Evolutionary conservation across 2,797 vertebrate species (phyloP), one percentile per base, ranked within the genome.

Genomic region (Helostoma temminkii): DNA sequence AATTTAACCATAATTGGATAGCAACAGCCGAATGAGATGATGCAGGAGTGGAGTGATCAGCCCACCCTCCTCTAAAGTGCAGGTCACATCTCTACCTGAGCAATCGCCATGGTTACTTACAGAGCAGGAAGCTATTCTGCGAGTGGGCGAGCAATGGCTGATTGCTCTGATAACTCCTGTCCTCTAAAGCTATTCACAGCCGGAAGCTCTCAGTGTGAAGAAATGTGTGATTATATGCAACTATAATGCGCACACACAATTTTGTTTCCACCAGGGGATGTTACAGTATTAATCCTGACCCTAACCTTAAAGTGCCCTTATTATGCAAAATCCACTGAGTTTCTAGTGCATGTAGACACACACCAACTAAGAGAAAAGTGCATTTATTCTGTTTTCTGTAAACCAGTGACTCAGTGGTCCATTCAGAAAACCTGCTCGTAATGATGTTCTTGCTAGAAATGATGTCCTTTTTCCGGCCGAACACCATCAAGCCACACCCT

Each of bases 1-100:
- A 32, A 72, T 78, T 64, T 50, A 3, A 61, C 45, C 58, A 73
- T 81, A 78, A 85, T 73, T 81, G 63, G 62, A 68, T 71, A 75
- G 74, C 78, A 83, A 83, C 84, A 72, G 86, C 72, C 74, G 82
- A 82, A 72, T 66, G 66, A 75, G 55, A 12, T 57, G 85, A 85
- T 39, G 66, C 3, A 4, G 49, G 8, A 1, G 60, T 4, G 49
- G 43, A 54, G 26, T 24, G 5, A 55, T 53, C 48, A 0, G 42
- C 16, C 24, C 53, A 25, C 16, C 71, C 64, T 50, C 37, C 52
- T 50, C 8, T 28, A 21, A 78, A 82, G 67, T 21, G 64, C 72
- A 67, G 80, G 78, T 81, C 78, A 66, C 28, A 3, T 46, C 55
- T 63, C 66, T 80, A 76, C 83, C 74, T 80, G 56, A 82, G 62